Evolutionary conservation across 2,888 invertebrate species (phyloP), one percentile per base, ranked within the genome.

Genomic region (Neria commutata): DNA sequence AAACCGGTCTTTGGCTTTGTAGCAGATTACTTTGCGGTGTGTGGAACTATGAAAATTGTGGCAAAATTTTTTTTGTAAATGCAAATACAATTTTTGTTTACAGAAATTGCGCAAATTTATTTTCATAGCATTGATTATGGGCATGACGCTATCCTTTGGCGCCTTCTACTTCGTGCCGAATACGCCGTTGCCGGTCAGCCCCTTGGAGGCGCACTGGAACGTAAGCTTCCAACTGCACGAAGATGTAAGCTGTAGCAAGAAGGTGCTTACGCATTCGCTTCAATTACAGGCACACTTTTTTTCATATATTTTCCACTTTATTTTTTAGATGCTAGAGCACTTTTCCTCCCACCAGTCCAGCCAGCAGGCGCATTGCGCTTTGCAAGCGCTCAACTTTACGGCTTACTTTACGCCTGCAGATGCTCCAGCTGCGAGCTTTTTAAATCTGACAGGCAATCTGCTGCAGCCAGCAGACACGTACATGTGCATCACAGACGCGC

Each of bases 1-100:
- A 93, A 93, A 77, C 92, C 92, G 0, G 69, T 86, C 1, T 89
- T 92, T 72, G 93, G 92, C 3, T 87, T 89, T 61, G 70, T 92
- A 0, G 89, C 89, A 0, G 93, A 93, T 73, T 88, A 87, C 64
- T 91, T 89, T 81, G 84, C 87, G 69, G 84, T 86, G 68, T 81
- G 69, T 60, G 11, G n/a, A 8, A 37, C 4, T 37, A 14, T n/a
- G 37, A 4, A 4, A 45, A 16, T 10, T 16, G n/a, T 49, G 40
- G 11, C 6, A 14, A 14, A 37, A 37, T n/a, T 37, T 4, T 8
- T 26, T 42, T 42, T 54, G 8, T 25, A 40, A 51, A n/a, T n/a
- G n/a, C n/a, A n/a, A n/a, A n/a, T n/a, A n/a, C n/a, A n/a, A n/a
- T n/a, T n/a, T n/a, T n/a, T 1, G 6, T n/a, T 10, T 29, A 21